Evolutionary conservation across 2,888 invertebrate species (phyloP).

Genomic region (Yponomeuta plumbellus): DNA sequence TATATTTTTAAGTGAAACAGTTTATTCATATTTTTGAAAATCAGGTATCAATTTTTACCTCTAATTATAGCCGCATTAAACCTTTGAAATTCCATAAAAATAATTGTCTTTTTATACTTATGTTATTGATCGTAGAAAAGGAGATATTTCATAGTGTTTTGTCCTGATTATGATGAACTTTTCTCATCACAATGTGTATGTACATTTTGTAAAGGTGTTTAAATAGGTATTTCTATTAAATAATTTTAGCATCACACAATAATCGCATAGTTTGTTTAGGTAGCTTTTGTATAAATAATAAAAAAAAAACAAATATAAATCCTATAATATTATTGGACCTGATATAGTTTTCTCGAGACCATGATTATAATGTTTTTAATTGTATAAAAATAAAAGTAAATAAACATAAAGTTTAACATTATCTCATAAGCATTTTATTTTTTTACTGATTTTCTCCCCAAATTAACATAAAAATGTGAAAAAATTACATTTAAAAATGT

Average conservation of each 20-base stretch:
- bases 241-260: constrained; percentile 8
- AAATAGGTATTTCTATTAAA: constrained; percentile 4
- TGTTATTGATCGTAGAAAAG: neutral
- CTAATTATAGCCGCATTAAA: neutral
- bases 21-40: constrained; percentile 2
- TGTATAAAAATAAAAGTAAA: constrained; percentile 40
- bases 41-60: neutral
- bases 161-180: neutral
- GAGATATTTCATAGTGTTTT: neutral
- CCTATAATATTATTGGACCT: neutral
- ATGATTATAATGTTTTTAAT: constrained; percentile 39
- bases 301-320: neutral
- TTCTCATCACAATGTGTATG: constrained; percentile 36
- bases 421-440: constrained; percentile 42
- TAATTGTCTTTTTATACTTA: constrained; percentile 2
- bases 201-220: constrained; percentile 65
- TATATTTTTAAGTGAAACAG: neutral
- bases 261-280: constrained; percentile 28
- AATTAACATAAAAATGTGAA: no score
- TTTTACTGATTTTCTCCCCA: no score
- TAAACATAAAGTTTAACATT: constrained; percentile 48
- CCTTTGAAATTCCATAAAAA: neutral
- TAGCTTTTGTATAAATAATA: constrained; percentile 15
- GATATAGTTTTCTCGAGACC: constrained; percentile 27
- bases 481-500: no score